Evolutionary conservation across 2,888 invertebrate species (phyloP).

Genomic region (Sabellastarte sp.): DNA sequence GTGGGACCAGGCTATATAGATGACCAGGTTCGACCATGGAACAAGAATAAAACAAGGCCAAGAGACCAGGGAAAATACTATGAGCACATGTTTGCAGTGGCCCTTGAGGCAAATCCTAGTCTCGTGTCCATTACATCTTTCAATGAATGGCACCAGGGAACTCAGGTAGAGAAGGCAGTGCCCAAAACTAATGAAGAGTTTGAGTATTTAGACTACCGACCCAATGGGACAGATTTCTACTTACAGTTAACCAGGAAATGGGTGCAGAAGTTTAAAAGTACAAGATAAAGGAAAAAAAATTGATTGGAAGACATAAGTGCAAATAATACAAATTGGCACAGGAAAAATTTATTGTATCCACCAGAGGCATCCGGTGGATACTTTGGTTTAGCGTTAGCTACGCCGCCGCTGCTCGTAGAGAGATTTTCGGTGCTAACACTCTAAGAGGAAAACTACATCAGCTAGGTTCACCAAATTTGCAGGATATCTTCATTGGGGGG

Average conservation of each 20-base stretch:
- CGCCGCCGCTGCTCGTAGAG: too few relatives aligned
- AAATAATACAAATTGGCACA: too few relatives aligned
- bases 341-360: too few relatives aligned
- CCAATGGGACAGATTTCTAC: constrained; percentile 67
- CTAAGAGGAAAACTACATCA: too few relatives aligned
- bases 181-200: constrained; percentile 57
- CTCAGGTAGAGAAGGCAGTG: constrained; percentile 71
- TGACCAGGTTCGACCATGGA: constrained; percentile 67
- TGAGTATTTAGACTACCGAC: constrained; percentile 67
- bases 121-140: constrained; percentile 71
- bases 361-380: too few relatives aligned
- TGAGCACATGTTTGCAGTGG: constrained; percentile 67
- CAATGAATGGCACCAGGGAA: constrained; percentile 76
- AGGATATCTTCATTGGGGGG: too few relatives aligned
- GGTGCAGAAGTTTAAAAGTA: constrained; percentile 24
- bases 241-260: constrained; percentile 66
- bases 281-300: too few relatives aligned
- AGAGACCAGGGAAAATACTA: constrained; percentile 68
- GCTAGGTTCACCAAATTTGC: too few relatives aligned
- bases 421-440: too few relatives aligned
- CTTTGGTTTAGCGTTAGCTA: too few relatives aligned
- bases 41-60: constrained; percentile 63
- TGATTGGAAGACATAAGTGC: too few relatives aligned
- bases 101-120: constrained; percentile 63
- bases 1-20: constrained; percentile 74